Evolutionary conservation across 92 coral and sea anemone species (phyloP).

Genomic region (Meandrina meandrites): DNA sequence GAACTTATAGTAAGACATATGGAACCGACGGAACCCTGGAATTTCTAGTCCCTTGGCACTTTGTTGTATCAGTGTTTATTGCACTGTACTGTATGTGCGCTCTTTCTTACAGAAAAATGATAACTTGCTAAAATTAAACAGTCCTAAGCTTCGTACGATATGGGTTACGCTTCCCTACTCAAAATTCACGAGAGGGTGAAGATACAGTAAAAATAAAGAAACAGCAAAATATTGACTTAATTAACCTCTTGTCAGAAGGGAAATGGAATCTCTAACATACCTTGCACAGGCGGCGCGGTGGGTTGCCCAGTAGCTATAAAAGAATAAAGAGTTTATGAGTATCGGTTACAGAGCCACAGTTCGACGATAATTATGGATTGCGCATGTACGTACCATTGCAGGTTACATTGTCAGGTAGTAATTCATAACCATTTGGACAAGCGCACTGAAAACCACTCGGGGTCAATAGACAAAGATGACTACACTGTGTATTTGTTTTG

Average conservation of each 20-base stretch:
- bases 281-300: constrained; percentile 7
- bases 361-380: not conserved
- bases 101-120: too few relatives aligned
- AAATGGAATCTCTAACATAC: not conserved
- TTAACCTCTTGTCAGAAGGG: not conserved
- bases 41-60: too few relatives aligned
- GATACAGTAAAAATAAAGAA: too few relatives aligned
- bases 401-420: constrained; percentile 24
- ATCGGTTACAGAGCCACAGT: not conserved
- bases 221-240: too few relatives aligned
- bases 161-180: too few relatives aligned
- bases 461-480: constrained; percentile 54
- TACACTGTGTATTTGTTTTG: constrained; percentile 53
- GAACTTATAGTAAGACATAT: too few relatives aligned
- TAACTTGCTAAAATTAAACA: too few relatives aligned
- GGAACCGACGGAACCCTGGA: too few relatives aligned
- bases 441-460: constrained; percentile 64
- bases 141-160: too few relatives aligned
- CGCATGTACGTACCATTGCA: constrained; percentile 26
- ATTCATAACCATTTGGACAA: constrained; percentile 50
- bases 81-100: too few relatives aligned
- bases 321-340: not conserved
- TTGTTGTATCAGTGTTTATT: too few relatives aligned
- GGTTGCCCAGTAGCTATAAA: constrained; percentile 21
- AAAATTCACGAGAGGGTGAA: too few relatives aligned